Percentiles rank a stretch among this genome's conserved stretches.
These are phyloP conservation scores for Synanceia verrucosa DNA, from an alignment of 2,797 vertebrate species.

Conservation along the genomic window DNA sequence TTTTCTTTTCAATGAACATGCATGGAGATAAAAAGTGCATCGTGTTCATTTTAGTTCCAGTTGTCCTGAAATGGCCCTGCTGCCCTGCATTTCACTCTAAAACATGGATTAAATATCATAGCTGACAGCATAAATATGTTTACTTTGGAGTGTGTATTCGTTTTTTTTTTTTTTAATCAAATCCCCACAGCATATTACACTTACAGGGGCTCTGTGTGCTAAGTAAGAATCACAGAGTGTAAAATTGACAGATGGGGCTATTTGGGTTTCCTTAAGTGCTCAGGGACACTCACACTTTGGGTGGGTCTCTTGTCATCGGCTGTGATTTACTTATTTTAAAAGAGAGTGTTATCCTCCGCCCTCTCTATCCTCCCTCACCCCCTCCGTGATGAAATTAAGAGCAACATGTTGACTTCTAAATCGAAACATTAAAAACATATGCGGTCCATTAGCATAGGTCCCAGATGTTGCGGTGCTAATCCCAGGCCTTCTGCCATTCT, in stretches of 20 bases:
- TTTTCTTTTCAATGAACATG: not conserved
- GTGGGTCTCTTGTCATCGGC: conserved; percentile 62
- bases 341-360: conserved; percentile 25
- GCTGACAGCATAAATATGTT: conserved; percentile 72
- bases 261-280: conserved; percentile 72
- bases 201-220: conserved; percentile 55
- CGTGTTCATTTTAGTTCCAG: not conserved
- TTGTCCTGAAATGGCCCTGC: conserved; percentile 26
- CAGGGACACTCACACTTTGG: conserved; percentile 65
- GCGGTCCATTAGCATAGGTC: conserved; percentile 65
- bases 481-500: conserved; percentile 42
- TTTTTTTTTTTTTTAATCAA: conserved; percentile 63
- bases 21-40: not conserved
- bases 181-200: conserved; percentile 67
- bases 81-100: conserved; percentile 35
- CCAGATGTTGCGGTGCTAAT: conserved; percentile 78
- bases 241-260: conserved; percentile 76
- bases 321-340: conserved; percentile 67
- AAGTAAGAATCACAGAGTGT: conserved; percentile 71
- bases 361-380: not conserved
- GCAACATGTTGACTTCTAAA: conserved; percentile 75
- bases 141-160: conserved; percentile 58
- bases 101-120: conserved; percentile 58
- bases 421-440: conserved; percentile 79
- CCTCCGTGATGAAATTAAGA: conserved; percentile 64